Evolutionary conservation across 2,888 invertebrate species (phyloP).

Genomic region (Sisyra nigra): DNA sequence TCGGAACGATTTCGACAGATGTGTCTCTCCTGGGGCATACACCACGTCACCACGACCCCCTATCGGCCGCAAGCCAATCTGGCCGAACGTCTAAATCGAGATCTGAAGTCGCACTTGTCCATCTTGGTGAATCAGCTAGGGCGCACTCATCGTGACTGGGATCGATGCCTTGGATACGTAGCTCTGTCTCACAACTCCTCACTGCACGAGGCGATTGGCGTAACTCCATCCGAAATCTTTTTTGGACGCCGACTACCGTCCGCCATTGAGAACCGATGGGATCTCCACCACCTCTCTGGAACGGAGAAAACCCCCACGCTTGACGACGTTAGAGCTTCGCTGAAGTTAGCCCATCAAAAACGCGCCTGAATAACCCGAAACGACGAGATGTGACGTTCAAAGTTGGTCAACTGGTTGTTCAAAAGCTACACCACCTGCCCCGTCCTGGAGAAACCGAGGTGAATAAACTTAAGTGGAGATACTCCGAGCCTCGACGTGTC

Average conservation of each 20-base stretch:
- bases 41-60: not conserved
- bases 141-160: not conserved
- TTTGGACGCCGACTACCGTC: not conserved
- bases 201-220: not conserved
- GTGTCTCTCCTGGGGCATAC: slow-evolving; percentile 1
- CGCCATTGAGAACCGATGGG: not conserved
- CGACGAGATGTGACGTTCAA: not conserved
- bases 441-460: not conserved
- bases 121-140: not conserved
- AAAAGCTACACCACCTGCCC: not conserved
- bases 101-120: not conserved
- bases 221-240: not conserved
- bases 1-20: not conserved
- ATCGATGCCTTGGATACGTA: not conserved
- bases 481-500: not conserved
- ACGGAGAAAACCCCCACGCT: not conserved
- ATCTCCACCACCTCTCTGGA: not conserved
- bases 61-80: slow-evolving; percentile 1
- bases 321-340: not conserved
- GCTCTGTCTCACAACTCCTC: not conserved
- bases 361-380: not conserved
- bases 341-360: not conserved
- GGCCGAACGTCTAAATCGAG: not conserved
- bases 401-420: not conserved
- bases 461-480: not conserved